Percentiles rank a stretch among this genome's conserved stretches.
Evolutionary conservation across 2,797 vertebrate species (phyloP).

Genomic region (Acomys russatus): DNA sequence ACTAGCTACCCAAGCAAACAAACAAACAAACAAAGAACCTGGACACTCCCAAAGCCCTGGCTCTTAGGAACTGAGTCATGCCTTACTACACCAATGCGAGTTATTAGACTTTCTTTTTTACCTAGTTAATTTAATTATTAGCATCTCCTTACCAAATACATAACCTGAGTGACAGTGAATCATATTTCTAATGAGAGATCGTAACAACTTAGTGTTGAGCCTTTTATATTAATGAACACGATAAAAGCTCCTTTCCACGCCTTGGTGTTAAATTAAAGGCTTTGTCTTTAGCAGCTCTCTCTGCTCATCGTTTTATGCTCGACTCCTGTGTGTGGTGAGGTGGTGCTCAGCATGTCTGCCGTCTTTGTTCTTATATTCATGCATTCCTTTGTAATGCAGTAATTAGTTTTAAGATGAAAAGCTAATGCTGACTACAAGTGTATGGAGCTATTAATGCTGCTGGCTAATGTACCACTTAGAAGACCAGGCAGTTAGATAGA

Average conservation of each 20-base stretch:
- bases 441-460: conserved; percentile 48
- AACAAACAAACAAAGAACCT: not conserved
- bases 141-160: conserved; percentile 18
- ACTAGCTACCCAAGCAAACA: not conserved
- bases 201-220: not conserved
- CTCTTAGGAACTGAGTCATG: not conserved
- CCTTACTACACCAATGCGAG: not conserved
- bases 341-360: not conserved
- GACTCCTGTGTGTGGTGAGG: not conserved
- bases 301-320: not conserved
- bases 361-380: conserved; percentile 59
- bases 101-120: not conserved
- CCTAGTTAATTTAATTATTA: conserved; percentile 42
- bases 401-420: conserved; percentile 75
- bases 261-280: conserved; percentile 30
- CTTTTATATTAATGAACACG: conserved; percentile 12
- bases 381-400: conserved; percentile 52
- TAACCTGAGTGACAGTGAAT: not conserved
- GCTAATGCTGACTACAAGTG: not conserved
- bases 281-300: conserved; percentile 18
- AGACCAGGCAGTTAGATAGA: not conserved
- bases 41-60: not conserved
- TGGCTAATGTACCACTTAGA: conserved; percentile 36
- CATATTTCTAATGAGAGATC: conserved; percentile 46
- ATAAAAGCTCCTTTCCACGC: not conserved